These are phyloP conservation scores for Empis stercorea DNA, from an alignment of 2,888 invertebrate species.

Conservation along the genomic window DNA sequence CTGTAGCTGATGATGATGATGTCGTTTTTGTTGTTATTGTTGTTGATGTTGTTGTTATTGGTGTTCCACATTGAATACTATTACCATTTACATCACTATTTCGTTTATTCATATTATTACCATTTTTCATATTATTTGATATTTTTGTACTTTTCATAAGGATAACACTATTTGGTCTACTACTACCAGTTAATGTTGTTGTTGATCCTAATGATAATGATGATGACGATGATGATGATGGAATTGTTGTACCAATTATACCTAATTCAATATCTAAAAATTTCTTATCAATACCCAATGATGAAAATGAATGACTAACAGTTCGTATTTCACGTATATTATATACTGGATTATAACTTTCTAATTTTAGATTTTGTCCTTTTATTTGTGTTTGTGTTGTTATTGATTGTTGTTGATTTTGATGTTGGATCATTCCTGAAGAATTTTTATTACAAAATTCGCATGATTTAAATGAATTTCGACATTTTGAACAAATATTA, in stretches of 20 bases:
- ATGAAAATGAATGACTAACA: constrained; percentile 33
- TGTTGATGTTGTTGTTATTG: constrained; percentile 1
- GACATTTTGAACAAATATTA: constrained; percentile 23
- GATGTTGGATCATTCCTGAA: not conserved
- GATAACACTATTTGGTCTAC: constrained; percentile 20
- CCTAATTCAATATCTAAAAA: constrained; percentile 30
- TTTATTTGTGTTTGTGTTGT: not conserved
- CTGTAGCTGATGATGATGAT: constrained; percentile 10
- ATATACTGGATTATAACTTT: constrained; percentile 33
- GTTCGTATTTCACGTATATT: constrained; percentile 37
- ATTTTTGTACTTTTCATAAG: constrained; percentile 13
- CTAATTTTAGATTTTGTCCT: constrained; percentile 12
- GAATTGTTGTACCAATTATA: not conserved
- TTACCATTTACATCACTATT: constrained; percentile 1
- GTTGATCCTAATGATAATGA: not conserved
- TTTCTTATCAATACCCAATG: constrained; percentile 35
- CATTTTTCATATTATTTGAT: constrained; percentile 11
- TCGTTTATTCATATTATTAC: constrained; percentile 6
- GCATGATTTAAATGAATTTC: constrained; percentile 26
- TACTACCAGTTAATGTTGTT: constrained; percentile 4
- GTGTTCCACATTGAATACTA: not conserved
- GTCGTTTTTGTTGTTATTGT: constrained; percentile 4
- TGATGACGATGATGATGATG: no score
- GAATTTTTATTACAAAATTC: constrained; percentile 30
- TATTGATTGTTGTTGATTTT: not conserved